These are phyloP conservation scores for Rynchops niger DNA, from an alignment of 2,113 vertebrate genomes.

Conservation along the genomic window DNA sequence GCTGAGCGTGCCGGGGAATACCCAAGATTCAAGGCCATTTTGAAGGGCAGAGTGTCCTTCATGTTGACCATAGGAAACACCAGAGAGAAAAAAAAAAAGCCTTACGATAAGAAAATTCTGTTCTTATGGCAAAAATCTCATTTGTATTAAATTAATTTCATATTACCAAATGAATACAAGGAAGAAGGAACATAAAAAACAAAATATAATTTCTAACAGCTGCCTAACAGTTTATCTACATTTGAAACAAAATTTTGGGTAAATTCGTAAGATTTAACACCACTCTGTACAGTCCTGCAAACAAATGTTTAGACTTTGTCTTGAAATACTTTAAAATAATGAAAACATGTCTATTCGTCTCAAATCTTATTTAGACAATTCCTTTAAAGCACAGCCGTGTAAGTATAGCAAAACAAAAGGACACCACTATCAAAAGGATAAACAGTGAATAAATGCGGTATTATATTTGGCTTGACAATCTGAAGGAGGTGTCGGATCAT, in stretches of 20 bases:
- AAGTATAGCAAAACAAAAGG: background rate
- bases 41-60: background rate
- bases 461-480: background rate
- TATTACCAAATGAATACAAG: background rate
- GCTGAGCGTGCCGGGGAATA: background rate
- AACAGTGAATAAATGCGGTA: background rate
- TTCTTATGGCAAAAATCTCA: background rate
- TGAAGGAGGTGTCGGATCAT: background rate
- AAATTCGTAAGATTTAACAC: background rate
- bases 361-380: background rate
- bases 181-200: background rate
- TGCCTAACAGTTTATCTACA: background rate
- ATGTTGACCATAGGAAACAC: background rate
- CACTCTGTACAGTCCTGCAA: background rate
- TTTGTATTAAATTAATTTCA: background rate
- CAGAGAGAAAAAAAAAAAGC: background rate
- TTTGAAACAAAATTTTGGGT: background rate
- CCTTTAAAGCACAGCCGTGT: background rate
- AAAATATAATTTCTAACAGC: background rate
- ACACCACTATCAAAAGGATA: background rate
- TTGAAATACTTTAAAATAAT: background rate
- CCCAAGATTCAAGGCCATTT: background rate
- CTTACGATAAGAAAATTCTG: background rate
- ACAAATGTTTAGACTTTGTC: background rate
- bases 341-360: background rate